Conservation (phyloP, 1,140 invertebrate species). For the Rhopalosiphum padi region DNA sequence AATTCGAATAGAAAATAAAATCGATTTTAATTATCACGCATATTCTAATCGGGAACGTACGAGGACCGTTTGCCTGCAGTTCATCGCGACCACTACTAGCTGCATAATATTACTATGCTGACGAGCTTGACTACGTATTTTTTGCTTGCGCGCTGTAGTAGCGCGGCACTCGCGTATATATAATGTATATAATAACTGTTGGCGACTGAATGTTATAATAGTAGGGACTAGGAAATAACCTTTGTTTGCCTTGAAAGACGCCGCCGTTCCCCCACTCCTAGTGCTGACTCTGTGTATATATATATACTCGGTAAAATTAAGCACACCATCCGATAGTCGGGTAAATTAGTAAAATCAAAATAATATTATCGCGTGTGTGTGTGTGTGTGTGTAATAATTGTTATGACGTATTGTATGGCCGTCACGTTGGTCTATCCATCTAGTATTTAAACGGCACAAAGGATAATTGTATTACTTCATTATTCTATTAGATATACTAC, state of each 20-base stretch:
- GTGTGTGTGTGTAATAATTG: background rate
- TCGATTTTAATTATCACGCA: background rate
- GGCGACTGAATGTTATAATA: background rate
- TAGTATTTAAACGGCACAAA: background rate
- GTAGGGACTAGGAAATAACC: constrained; percentile 57
- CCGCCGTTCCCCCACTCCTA: background rate
- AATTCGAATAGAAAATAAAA: background rate
- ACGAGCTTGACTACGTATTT: background rate
- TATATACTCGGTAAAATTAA: background rate
- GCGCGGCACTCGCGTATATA: background rate
- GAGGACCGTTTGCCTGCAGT: constrained; percentile 1
- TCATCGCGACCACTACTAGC: constrained; percentile 44
- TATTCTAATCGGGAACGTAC: background rate
- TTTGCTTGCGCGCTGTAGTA: background rate
- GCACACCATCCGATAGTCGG: background rate
- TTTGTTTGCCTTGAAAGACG: constrained; percentile 54
- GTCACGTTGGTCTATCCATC: background rate
- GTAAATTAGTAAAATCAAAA: constrained; percentile 13
- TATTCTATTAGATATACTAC: background rate
- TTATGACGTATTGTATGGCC: background rate
- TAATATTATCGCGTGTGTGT: background rate
- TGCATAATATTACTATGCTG: background rate
- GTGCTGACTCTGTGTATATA: background rate
- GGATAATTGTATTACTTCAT: background rate
- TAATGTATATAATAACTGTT: constrained; percentile 1